These are phyloP conservation scores for Pachypsylla venusta DNA, from an alignment of 1,140 invertebrate genomes.

Conservation along the genomic window DNA sequence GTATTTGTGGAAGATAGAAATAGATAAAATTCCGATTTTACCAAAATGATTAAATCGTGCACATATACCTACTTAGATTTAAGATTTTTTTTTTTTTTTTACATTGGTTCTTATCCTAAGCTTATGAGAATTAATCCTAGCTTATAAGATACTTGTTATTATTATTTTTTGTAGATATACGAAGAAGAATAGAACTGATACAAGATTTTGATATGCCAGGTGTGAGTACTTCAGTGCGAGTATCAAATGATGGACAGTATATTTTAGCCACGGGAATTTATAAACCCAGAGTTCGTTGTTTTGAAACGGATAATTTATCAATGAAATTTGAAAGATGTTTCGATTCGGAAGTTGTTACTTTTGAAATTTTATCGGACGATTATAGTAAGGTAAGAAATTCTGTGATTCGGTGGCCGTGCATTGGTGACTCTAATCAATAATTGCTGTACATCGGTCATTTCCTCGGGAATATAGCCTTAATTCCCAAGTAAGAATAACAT, in stretches of 20 bases:
- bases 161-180: constrained; percentile 48
- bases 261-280: constrained; percentile 89
- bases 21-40: too few species aligned
- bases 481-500: too few species aligned
- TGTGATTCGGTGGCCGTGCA: too few species aligned
- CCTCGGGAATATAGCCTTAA: too few species aligned
- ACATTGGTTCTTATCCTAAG: too few species aligned
- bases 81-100: too few species aligned
- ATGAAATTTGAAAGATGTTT: constrained; percentile 98
- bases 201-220: constrained; percentile 99
- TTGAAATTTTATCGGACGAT: constrained; percentile 77
- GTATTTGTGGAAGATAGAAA: too few species aligned
- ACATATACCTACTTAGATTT: background rate
- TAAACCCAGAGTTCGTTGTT: constrained; percentile 91
- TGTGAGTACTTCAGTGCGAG: constrained; percentile 65
- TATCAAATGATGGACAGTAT: constrained; percentile 86
- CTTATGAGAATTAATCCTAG: background rate
- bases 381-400: constrained; percentile 57
- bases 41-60: too few species aligned
- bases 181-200: constrained; percentile 84
- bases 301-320: constrained; percentile 87
- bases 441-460: too few species aligned
- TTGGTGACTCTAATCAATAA: too few species aligned
- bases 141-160: constrained; percentile 3
- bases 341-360: constrained; percentile 84